Conservation (phyloP, 2,113 vertebrate species). For the Ameiurus melas region DNA sequence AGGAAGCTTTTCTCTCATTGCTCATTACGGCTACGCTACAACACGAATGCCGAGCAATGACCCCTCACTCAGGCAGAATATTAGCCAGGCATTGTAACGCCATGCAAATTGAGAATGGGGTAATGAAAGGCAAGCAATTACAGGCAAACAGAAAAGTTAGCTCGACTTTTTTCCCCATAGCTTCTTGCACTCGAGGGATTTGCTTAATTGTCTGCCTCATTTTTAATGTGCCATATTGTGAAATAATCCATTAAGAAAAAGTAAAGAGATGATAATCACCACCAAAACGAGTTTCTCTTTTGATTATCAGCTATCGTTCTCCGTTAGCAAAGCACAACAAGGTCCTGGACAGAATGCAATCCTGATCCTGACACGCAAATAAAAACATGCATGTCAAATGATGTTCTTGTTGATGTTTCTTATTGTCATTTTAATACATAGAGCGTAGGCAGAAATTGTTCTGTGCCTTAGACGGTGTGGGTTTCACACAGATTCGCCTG, state of each 20-base stretch:
- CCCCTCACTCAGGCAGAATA: neutral
- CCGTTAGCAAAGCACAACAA: slow-evolving; percentile 20
- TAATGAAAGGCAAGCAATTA: slow-evolving; percentile 50
- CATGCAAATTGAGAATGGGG: slow-evolving; percentile 37
- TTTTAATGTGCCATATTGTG: slow-evolving; percentile 21
- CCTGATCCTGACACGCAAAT: slow-evolving; percentile 13
- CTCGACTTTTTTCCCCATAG: neutral
- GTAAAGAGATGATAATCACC: slow-evolving; percentile 1
- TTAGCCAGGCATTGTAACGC: slow-evolving; percentile 33
- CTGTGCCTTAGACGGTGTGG: neutral
- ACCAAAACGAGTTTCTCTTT: slow-evolving; percentile 25
- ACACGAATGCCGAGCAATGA: neutral
- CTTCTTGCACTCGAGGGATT: slow-evolving; percentile 12
- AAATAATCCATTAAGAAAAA: slow-evolving; percentile 36
- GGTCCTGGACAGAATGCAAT: slow-evolving; percentile 14
- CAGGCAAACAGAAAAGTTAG: slow-evolving; percentile 29
- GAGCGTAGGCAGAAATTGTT: neutral
- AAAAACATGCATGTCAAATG: slow-evolving; percentile 17
- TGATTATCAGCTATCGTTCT: slow-evolving; percentile 34
- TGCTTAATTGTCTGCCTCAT: slow-evolving; percentile 30
- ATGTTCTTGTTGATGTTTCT: neutral
- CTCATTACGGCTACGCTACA: neutral
- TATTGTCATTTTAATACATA: slow-evolving; percentile 1
- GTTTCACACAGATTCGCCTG: neutral
- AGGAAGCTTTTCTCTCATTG: slow-evolving; percentile 13